Evolutionary conservation across 2,113 vertebrate genomes (phyloP).

Genomic region (Thinocorus orbignyianus): DNA sequence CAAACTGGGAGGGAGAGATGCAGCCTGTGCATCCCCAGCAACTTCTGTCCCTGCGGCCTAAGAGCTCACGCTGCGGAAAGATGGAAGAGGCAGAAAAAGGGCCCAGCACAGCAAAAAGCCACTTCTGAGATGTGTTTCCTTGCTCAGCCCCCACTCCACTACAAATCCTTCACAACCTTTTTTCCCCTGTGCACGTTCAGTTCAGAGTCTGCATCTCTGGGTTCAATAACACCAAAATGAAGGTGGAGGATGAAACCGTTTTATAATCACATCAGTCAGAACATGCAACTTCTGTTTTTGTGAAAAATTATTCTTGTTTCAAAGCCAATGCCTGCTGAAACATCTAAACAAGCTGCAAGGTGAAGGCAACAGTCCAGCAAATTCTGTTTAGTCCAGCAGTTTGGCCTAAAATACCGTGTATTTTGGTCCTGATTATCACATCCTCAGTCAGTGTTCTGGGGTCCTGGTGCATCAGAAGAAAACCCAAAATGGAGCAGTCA

Average conservation of each 20-base stretch:
- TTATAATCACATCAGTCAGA: background rate
- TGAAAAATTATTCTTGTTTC: background rate
- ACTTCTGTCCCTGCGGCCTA: background rate
- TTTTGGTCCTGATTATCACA: background rate
- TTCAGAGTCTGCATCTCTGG: background rate
- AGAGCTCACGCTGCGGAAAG: fast-evolving
- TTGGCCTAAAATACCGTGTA: background rate
- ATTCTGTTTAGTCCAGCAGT: background rate
- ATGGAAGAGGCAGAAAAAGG: background rate
- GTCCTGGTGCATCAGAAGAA: background rate
- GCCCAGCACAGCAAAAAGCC: background rate
- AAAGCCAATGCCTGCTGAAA: background rate
- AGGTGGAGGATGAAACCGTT: background rate
- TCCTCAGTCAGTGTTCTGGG: background rate
- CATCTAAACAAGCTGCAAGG: background rate
- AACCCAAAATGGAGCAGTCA: background rate
- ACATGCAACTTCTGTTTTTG: background rate
- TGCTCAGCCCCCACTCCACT: background rate
- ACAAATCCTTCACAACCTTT: background rate
- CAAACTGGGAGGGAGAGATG: background rate
- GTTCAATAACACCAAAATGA: background rate
- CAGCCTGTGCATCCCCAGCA: background rate
- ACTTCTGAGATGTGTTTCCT: background rate
- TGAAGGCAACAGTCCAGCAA: background rate
- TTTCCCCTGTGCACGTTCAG: background rate